Base-by-base conservation (phyloP, 2,113 vertebrate genomes). In the Odocoileus hemionus region DNA sequence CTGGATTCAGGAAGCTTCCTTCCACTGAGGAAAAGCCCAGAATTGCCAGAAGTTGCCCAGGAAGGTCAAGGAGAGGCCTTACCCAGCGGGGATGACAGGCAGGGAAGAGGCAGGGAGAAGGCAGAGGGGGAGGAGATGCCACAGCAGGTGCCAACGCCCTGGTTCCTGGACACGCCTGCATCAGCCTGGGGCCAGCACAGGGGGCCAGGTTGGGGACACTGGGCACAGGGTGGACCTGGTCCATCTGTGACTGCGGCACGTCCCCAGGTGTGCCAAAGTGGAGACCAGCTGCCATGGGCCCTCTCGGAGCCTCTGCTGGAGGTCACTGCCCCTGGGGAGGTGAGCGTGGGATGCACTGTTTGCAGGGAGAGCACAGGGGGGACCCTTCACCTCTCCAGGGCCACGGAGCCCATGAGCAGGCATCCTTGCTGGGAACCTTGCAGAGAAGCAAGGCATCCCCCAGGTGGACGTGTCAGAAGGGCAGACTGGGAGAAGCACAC, bases 131-230 rank as follows among this genome's bases (percentile, higher is more conserved):
- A n/a, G 61, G 60, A 39, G 78, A 13, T 11, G 17, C 10, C 26
- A 5, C 6, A 3, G 26, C 15, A 3, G 16, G 12, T 10, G 2
- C 3, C 23, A 15, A 12, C 5, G 58, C 0, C 4, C 21, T 8
- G 1, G 1, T 2, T 16, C 50, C 21, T 1, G 6, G 3, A 21
- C 23, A 21, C 0, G 7, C 45, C 26, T 4, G 39, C 11, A 3
- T 16, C 28, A 12, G 78, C 78, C 45, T 1, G 28, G 45, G 45
- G 16, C 47, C 47, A 19, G 28, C 0, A 1, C 3, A 28, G 30
- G 47, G 33, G 30, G 30, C 5, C 0, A 16, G 79, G 79, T 7
- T 0, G 1, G 2, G n/a, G n/a, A 13, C 12, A 14, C 1, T 0
- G 33, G 39, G 50, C 25, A 19, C 4, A 0, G 21, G 50, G 5